Conservation (phyloP, 2,113 vertebrate species). For the Osmerus eperlanus region DNA sequence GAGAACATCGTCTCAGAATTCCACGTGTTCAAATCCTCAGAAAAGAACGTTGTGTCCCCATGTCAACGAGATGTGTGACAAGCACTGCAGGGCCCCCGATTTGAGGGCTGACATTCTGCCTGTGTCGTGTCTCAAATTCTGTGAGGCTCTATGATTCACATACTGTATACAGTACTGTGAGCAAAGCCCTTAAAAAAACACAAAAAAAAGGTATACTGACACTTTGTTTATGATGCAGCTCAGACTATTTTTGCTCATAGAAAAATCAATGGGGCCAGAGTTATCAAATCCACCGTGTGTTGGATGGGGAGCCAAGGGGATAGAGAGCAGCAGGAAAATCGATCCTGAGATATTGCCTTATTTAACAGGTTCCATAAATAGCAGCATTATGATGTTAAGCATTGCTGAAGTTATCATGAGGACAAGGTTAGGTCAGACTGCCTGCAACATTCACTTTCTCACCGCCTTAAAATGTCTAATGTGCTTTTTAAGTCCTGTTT, state of each 20-base stretch:
- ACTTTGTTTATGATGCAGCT: conserved; percentile 54
- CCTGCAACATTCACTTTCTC: conserved; percentile 35
- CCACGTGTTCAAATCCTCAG: conserved; percentile 42
- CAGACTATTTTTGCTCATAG: conserved; percentile 84
- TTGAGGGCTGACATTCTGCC: conserved; percentile 23
- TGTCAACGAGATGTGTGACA: conserved; percentile 41
- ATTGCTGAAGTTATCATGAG: conserved; percentile 68
- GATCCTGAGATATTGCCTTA: conserved; percentile 88
- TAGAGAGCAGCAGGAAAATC: conserved; percentile 80
- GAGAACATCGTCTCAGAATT: conserved; percentile 27
- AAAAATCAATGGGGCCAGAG: conserved; percentile 90
- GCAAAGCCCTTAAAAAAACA: conserved; percentile 11
- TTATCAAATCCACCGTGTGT: conserved; percentile 80
- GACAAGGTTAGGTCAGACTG: conserved; percentile 50
- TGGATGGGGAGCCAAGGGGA: conserved; percentile 55
- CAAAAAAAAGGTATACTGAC: conserved; percentile 27
- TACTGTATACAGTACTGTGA: conserved; percentile 7
- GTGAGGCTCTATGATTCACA: conserved; percentile 12
- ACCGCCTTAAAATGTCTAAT: background rate
- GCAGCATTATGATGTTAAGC: conserved; percentile 77
- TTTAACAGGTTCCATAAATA: conserved; percentile 88
- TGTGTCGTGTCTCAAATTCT: conserved; percentile 14
- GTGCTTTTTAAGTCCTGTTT: background rate
- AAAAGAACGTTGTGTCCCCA: conserved; percentile 37
- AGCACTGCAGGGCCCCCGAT: conserved; percentile 25